A percentile compares a stretch with the other conserved stretches of the same genome.
Evolutionary conservation across 2,113 vertebrate genomes (phyloP).

Genomic region (human (Homo sapiens)): GRCh38 chr7:6335501-6336000

Average conservation of each 20-base stretch:
- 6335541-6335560: neutral
- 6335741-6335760: too few species aligned
- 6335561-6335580: neutral
- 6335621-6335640: neutral
- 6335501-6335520: too few species aligned
- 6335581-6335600: neutral
- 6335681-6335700: neutral
- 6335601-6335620: neutral
- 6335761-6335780: too few species aligned
- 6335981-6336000: neutral
- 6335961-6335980: neutral
- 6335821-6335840: too few species aligned
- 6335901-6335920: neutral
- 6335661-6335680: neutral
- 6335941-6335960: neutral
- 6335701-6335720: neutral
- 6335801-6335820: too few species aligned
- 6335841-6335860: too few species aligned
- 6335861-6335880: too few species aligned
- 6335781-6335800: too few species aligned
- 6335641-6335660: neutral
- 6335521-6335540: neutral
- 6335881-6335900: too few species aligned
- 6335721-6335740: neutral
- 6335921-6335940: neutral